Evolutionary conservation across 2,888 invertebrate species (phyloP), one percentile per base, ranked within the genome.

Genomic region (Dinocampus coccinellae): DNA sequence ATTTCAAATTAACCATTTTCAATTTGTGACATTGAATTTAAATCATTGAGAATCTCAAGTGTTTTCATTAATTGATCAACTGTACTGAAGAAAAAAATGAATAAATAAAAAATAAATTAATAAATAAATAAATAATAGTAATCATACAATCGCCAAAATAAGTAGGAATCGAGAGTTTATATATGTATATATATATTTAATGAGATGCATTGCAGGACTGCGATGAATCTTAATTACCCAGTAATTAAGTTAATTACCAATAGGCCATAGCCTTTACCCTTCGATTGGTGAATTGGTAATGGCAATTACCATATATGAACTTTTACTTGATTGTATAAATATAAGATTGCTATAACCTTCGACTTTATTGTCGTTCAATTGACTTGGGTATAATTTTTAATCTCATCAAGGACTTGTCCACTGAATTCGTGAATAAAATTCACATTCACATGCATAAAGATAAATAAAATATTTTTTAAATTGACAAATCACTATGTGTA

Each of bases 211-310:
- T 4, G 29, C 29, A 29, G 7, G 16, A 7, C 29, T 73, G 74
- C 74, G 77, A 80, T 80, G 76, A 79, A 77, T 69, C 78, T 76
- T 79, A 80, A 80, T 80, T 80, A 73, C 74, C 67, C 72, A 73
- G 73, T 78, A 77, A 80, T 79, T 75, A 74, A 76, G 72, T 80
- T 60, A 64, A 65, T 70, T 65, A 60, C 65, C 52, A 60, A 47
- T 34, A 57, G 70, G 70, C 60, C 65, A 64, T 55, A 60, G 70
- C 70, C 58, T 65, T 64, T 70, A 26, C 33, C 29, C 39, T 29
- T 58, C 29, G 47, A 47, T 16, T 47, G 16, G 47, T 16, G 47
- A 47, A 55, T n/a, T 55, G 55, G 10, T 24, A 24, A 29, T 29
- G 33, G 58, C 33, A 58, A 58, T 58, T 58, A 34, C 58, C 26